Base-by-base conservation (phyloP, 2,888 invertebrate genomes). In the Acanthacorydalis orientalis region DNA sequence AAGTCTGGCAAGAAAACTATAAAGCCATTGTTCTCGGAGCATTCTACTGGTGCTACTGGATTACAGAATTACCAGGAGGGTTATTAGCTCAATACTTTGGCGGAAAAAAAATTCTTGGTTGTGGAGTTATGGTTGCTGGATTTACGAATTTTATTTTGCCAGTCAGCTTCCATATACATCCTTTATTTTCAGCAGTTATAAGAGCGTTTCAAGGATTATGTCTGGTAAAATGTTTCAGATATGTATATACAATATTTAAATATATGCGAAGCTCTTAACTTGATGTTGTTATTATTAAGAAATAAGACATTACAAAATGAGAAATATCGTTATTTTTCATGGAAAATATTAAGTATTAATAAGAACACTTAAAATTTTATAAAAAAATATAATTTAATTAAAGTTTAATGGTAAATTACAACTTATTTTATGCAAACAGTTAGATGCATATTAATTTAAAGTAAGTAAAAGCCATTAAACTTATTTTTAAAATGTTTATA, bases 21-120 rank as follows among this genome's bases (percentile, higher is more conserved):
- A 42, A 42, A 32, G 66, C 64, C 3, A 52, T 62, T 38, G 53
- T 67, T 11, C 57, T 67, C 14, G 58, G 62, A 4, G 60, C 65
- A 1, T 68, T 68, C 53, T 69, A 68, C 60, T 68, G 63, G 57
- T 64, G 66, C 10, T 68, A 67, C 53, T 61, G 66, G 47, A 47
- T 65, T 23, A 65, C 65, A 2, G 68, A 68, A 55, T 53, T 68
- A 11, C 68, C 68, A 33, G 69, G 67, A 47, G 68, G 66, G 56
- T 54, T 57, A 51, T 51, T 68, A 47, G 61, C 67, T 3, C 61
- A 60, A 46, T 55, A 55, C 14, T 58, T 60, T 50, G 69, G 69
- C 11, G 68, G 65, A 3, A 64, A 64, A 50, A 58, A 60, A 52
- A 51, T 69, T 39, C 62, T 65, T 54, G 67, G 65, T 3, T 54